phyloP scores from a whole-genome alignment of 2,113 vertebrate species.

The Mustela lutreola region DNA sequence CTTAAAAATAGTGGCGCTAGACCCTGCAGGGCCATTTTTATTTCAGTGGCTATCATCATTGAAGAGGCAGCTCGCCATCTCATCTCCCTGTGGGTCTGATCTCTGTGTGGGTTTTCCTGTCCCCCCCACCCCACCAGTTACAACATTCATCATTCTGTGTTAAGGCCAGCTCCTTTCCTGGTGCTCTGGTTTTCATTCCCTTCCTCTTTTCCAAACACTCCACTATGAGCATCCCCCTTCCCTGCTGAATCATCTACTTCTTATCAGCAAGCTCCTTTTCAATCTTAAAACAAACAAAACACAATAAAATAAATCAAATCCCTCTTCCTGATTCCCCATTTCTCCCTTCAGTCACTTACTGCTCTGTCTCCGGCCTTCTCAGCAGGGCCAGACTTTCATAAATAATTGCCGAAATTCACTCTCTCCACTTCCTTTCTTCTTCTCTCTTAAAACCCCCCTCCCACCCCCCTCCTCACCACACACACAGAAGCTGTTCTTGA shows the following conservation, averaged over 20 bases:
- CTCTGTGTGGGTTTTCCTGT: background rate
- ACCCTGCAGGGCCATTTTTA: background rate
- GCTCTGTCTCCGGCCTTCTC: background rate
- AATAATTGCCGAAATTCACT: slow-evolving; percentile 39
- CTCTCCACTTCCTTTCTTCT: background rate
- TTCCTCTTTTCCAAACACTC: background rate
- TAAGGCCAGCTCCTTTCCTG: background rate
- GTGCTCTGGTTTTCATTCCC: background rate
- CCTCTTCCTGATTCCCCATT: background rate
- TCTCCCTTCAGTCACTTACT: background rate
- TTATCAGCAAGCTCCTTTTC: slow-evolving; percentile 13
- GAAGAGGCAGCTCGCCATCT: background rate
- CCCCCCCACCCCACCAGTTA: background rate
- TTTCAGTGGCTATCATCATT: background rate
- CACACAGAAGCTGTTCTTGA: background rate
- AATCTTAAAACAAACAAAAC: slow-evolving; percentile 13
- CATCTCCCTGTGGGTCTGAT: background rate
- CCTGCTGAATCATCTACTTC: background rate
- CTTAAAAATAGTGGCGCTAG: background rate
- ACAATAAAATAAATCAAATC: background rate
- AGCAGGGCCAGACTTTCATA: background rate
- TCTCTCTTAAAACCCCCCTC: background rate
- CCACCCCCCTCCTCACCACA: background rate
- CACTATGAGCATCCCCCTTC: background rate
- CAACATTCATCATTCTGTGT: background rate